Evolutionary conservation across 2,113 vertebrate genomes (phyloP).

Genomic region (Oreotrochilus melanogaster): DNA sequence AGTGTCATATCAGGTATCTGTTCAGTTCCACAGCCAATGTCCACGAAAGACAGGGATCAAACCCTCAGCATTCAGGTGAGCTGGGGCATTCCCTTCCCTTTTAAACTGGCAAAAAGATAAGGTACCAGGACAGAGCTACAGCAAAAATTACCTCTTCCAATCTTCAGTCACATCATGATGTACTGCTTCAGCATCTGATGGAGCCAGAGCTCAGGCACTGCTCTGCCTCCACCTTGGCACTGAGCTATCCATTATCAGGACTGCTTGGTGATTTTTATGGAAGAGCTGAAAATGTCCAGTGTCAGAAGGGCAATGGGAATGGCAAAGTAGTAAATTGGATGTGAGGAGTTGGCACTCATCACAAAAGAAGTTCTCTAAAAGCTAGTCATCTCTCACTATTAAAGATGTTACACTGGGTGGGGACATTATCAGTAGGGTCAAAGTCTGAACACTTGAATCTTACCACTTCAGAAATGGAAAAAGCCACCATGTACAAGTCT

Average conservation of each 20-base stretch:
- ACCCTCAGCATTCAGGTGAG: not conserved
- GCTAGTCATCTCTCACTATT: not conserved
- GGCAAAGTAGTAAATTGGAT: not conserved
- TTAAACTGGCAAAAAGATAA: not conserved
- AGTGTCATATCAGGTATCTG: not conserved
- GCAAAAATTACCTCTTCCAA: not conserved
- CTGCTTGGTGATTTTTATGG: not conserved
- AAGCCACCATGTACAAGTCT: not conserved
- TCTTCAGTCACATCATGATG: not conserved
- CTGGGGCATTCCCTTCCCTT: not conserved
- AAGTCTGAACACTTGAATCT: not conserved
- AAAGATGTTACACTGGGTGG: not conserved
- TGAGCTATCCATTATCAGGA: not conserved
- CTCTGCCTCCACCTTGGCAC: not conserved
- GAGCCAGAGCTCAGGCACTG: not conserved
- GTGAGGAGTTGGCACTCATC: not conserved
- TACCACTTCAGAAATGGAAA: not conserved
- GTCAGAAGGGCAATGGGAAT: not conserved
- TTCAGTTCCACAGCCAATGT: fast-evolving
- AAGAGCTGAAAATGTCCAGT: not conserved
- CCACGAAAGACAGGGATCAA: not conserved
- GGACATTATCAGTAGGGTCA: not conserved
- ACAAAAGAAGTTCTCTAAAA: not conserved
- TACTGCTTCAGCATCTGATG: not conserved
- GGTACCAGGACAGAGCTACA: not conserved